phyloP scores from a whole-genome alignment of 2,888 invertebrate species.

The Drosophila infuscata region DNA sequence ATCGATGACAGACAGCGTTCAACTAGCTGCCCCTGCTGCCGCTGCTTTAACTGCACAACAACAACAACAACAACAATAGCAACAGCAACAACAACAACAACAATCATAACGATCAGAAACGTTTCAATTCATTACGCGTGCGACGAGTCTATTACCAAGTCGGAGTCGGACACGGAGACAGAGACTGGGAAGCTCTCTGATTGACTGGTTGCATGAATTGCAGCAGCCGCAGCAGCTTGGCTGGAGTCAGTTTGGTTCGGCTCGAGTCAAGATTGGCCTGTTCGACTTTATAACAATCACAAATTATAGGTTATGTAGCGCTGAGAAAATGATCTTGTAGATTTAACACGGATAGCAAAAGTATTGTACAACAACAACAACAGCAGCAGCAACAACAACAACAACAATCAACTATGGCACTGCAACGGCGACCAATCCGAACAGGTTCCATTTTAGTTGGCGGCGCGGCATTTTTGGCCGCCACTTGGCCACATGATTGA shows the following conservation, averaged over 20 bases:
- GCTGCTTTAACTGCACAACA: slow-evolving; percentile 14
- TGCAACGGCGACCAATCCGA: slow-evolving; percentile 49
- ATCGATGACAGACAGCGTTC: slow-evolving; percentile 44
- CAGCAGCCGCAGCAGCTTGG: not conserved
- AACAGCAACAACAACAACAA: slow-evolving; percentile 9
- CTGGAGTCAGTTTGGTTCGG: slow-evolving; percentile 8
- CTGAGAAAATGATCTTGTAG: slow-evolving; percentile 81
- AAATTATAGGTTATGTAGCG: slow-evolving; percentile 72
- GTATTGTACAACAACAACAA: slow-evolving; percentile 9
- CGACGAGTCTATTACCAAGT: slow-evolving; percentile 74
- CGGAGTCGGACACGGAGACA: slow-evolving; percentile 24
- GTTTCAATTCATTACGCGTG: slow-evolving; percentile 80
- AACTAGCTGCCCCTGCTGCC: slow-evolving; percentile 17
- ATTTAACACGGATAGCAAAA: slow-evolving; percentile 77
- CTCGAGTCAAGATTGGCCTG: slow-evolving; percentile 58
- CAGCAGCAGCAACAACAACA: slow-evolving; percentile 7
- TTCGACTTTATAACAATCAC: slow-evolving; percentile 77
- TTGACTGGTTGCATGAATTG: slow-evolving; percentile 43
- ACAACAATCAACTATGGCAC: slow-evolving; percentile 38
- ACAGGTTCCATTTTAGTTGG: slow-evolving; percentile 75
- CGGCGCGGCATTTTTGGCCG: slow-evolving; percentile 53
- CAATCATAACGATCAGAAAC: slow-evolving; percentile 59
- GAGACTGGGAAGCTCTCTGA: slow-evolving; percentile 32
- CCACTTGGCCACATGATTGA: slow-evolving; percentile 79
- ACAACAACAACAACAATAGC: not conserved